Evolutionary conservation across 2,888 invertebrate species (phyloP).

Genomic region (Caenorhabditis becei): DNA sequence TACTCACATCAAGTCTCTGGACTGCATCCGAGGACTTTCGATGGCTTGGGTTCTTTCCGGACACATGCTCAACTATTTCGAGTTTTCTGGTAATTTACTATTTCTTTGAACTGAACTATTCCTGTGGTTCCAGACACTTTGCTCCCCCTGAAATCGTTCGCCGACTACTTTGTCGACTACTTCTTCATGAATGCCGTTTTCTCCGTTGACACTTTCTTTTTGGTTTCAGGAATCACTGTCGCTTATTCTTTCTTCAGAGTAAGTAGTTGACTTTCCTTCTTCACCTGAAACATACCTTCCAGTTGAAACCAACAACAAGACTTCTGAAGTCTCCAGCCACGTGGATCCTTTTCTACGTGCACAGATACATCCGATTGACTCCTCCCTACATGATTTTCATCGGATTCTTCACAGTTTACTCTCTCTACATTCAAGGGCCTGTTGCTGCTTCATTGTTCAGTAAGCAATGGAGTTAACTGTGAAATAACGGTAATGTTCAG

Average conservation of each 20-base stretch:
- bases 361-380: conserved; percentile 66
- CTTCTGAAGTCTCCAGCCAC: conserved; percentile 39
- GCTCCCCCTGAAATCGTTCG: conserved; percentile 29
- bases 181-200: conserved; percentile 64
- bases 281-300: neutral
- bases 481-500: conserved; percentile 3
- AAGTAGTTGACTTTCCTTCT: neutral
- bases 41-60: conserved; percentile 74
- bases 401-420: conserved; percentile 55
- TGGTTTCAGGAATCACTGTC: conserved; percentile 69
- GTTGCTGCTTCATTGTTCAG: conserved; percentile 37
- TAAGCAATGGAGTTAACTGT: neutral
- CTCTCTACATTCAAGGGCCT: conserved; percentile 50
- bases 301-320: conserved; percentile 14
- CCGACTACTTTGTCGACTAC: conserved; percentile 24
- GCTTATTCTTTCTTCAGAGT: conserved; percentile 70
- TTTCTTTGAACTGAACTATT: too few species aligned
- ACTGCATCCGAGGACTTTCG: conserved; percentile 73
- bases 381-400: conserved; percentile 64
- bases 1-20: conserved; percentile 65
- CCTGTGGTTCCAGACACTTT: conserved; percentile 39
- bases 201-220: conserved; percentile 75
- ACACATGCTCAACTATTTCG: conserved; percentile 50
- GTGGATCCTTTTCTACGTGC: conserved; percentile 75
- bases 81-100: conserved; percentile 23